Base-by-base conservation (phyloP, 2,797 vertebrate species). In the Picus viridis region DNA sequence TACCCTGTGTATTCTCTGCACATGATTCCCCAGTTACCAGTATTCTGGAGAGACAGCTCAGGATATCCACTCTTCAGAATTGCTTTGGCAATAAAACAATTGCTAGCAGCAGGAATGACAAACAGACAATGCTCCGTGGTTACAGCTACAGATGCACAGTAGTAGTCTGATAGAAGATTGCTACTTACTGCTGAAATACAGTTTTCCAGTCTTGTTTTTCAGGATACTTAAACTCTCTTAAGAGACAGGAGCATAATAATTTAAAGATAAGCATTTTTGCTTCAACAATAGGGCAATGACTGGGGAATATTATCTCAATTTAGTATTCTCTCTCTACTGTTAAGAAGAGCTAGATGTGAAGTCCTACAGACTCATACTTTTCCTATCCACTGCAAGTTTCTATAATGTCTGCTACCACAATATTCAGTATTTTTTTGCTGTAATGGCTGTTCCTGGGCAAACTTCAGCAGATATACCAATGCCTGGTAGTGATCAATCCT, bases 1-100 rank as follows among this genome's bases (percentile, higher is more conserved):
- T 51, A 45, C 27, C 83, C 62, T 3, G 4, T 47, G 45, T 53
- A 57, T 24, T 86, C 58, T 58, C 49, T 51, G 45, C 34, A 27
- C 4, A 54, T 5, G 30, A 77, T 80, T 62, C 16, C 10, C 39
- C 62, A 69, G 59, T 81, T 78, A 87, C 53, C 79, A 83, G 77
- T 49, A 82, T 76, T 87, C 86, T 70, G 49, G 41, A 78, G 45
- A 76, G 59, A 80, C 10, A 29, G 34, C 41, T 83, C 72, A 36
- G 62, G 27, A 90, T 41, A 81, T 36, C 54, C 43, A 34, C 47
- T 72, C 62, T 71, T 79, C 62, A 90, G 74, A 79, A 58, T 80
- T 72, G 36, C 32, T 87, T 49, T 90, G 76, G 72, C 79, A 94
- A 83, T 70, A 67, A 87, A 90, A 81, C 63, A 90, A 71, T 15